Conservation (phyloP, 2,888 invertebrate genomes). For the Scelioninae gen. 1 region DNA sequence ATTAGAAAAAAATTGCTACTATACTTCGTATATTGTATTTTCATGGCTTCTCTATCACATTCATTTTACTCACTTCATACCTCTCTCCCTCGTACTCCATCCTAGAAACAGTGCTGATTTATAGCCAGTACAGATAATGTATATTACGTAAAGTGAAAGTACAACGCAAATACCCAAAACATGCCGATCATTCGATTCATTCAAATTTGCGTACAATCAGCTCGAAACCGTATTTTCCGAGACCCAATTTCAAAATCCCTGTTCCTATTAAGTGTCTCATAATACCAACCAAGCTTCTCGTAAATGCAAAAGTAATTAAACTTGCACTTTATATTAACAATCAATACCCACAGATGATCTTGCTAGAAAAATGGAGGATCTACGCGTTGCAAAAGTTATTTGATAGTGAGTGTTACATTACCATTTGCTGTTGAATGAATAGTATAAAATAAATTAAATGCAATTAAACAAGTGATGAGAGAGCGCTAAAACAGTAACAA, state of each 20-base stretch:
- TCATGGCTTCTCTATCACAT: neutral
- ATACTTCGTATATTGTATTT: neutral
- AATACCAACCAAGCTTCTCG: neutral
- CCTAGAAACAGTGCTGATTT: conserved; percentile 46
- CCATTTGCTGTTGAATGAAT: neutral
- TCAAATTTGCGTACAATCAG: conserved; percentile 14
- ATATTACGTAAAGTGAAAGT: conserved; percentile 52
- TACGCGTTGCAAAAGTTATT: too few species aligned
- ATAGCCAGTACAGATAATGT: conserved; percentile 30
- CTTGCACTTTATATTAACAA: too few species aligned
- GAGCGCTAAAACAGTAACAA: conserved; percentile 36
- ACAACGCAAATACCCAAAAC: conserved; percentile 38
- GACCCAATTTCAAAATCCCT: conserved; percentile 2
- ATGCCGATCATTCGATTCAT: conserved; percentile 4
- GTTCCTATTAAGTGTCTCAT: conserved; percentile 6
- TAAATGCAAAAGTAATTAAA: too few species aligned
- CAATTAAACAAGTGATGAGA: conserved; percentile 22
- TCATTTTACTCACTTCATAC: neutral
- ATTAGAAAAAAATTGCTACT: too few species aligned
- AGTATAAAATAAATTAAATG: conserved; percentile 39
- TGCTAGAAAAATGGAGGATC: neutral
- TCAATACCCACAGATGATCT: neutral
- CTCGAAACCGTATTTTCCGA: neutral
- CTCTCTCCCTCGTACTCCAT: conserved; percentile 24
- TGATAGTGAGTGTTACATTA: neutral